Evolutionary conservation across 2,113 vertebrate species (phyloP).

Genomic region (Ceuthmochares aereus): DNA sequence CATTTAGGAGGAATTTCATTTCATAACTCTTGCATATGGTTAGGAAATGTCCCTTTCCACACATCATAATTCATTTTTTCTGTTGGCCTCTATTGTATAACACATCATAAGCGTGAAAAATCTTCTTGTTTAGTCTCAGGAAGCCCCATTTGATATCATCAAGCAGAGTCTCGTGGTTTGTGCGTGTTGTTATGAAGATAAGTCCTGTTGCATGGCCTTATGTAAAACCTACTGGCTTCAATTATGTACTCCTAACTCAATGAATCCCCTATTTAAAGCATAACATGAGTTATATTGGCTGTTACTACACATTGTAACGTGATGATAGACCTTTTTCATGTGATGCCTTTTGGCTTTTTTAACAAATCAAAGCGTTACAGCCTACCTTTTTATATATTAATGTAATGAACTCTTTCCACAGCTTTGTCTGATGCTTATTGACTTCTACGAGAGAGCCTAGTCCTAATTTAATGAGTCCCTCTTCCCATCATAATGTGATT

Average conservation of each 20-base stretch:
- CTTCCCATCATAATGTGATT: neutral
- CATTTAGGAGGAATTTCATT: neutral
- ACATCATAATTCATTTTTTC: conserved; percentile 10
- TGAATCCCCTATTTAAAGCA: conserved; percentile 13
- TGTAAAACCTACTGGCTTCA: conserved; percentile 29
- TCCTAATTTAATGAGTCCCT: neutral
- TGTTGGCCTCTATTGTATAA: neutral
- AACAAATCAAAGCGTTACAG: neutral
- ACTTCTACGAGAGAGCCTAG: neutral
- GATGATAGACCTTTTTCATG: neutral
- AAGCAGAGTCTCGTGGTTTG: neutral
- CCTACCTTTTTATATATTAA: conserved; percentile 16
- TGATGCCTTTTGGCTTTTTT: neutral
- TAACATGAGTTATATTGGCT: neutral
- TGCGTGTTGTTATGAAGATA: neutral
- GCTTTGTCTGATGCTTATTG: neutral
- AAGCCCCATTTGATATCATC: neutral
- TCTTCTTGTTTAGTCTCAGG: neutral
- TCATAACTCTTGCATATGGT: neutral
- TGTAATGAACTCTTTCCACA: neutral
- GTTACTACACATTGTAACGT: neutral
- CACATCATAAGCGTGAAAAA: neutral
- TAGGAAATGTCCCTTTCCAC: conserved; percentile 33
- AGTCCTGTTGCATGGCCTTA: neutral
- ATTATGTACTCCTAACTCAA: neutral